phyloP scores from a whole-genome alignment of 2,113 vertebrate genomes.

The Echinops telfairi region DNA sequence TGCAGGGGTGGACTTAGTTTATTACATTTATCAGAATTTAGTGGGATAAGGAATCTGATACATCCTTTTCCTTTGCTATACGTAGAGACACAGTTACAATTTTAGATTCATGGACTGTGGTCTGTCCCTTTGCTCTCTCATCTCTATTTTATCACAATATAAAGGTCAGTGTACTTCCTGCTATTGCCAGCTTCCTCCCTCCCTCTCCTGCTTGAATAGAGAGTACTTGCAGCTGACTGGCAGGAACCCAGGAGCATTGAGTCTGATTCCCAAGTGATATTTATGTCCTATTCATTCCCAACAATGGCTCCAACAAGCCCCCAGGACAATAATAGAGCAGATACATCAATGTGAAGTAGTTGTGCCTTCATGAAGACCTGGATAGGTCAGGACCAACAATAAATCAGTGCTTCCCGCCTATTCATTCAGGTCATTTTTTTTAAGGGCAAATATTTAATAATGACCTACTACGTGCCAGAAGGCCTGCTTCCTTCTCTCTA shows the following conservation, averaged over 20 bases:
- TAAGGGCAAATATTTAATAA: background rate
- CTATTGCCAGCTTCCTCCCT: slow-evolving; percentile 20
- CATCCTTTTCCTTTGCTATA: slow-evolving; percentile 79
- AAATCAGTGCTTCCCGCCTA: slow-evolving; percentile 56
- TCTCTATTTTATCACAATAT: background rate
- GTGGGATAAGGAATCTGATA: slow-evolving; percentile 72
- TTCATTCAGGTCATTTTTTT: background rate
- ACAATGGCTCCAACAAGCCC: slow-evolving; percentile 56
- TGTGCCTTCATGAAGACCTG: slow-evolving; percentile 39
- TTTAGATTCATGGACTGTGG: background rate
- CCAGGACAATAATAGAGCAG: slow-evolving; percentile 56
- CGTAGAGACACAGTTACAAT: slow-evolving; percentile 67
- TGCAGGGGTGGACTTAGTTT: background rate
- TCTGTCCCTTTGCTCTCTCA: background rate
- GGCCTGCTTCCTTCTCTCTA: background rate
- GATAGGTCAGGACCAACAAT: slow-evolving; percentile 16
- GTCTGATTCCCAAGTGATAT: slow-evolving; percentile 63
- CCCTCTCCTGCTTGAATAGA: slow-evolving; percentile 5
- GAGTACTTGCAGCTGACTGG: background rate
- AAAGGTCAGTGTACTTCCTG: background rate
- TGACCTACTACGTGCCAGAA: slow-evolving; percentile 34
- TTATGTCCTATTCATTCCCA: slow-evolving; percentile 65
- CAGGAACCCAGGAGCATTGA: background rate
- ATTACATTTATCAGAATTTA: slow-evolving; percentile 41
- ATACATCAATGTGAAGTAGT: slow-evolving; percentile 41